Evolutionary conservation across 2,113 vertebrate genomes (phyloP).

Genomic region (Tyrannus savana): DNA sequence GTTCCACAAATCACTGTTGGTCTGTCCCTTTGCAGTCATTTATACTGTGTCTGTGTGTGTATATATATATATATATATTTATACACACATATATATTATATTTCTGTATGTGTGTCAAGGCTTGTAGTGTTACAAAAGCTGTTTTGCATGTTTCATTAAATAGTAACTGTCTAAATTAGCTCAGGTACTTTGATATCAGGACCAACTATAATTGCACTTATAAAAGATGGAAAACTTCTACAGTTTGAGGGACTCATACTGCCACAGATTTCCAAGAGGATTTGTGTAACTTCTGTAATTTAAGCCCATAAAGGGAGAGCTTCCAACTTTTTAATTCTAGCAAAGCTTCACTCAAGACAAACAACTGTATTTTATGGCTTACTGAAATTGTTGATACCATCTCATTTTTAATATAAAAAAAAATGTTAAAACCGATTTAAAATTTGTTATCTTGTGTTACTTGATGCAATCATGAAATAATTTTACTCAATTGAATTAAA

Average conservation of each 20-base stretch:
- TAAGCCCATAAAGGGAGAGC: neutral
- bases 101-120: neutral
- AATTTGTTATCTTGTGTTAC: neutral
- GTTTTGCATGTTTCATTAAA: neutral
- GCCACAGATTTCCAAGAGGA: neutral
- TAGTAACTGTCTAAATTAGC: neutral
- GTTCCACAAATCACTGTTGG: fast-evolving
- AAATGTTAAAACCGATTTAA: neutral
- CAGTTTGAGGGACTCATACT: neutral
- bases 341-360: neutral
- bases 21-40: neutral
- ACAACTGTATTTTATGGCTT: neutral
- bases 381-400: neutral
- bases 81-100: fast-evolving
- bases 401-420: neutral
- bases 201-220: neutral
- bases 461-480: neutral
- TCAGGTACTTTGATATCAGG: neutral
- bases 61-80: fast-evolving
- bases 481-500: neutral
- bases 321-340: neutral
- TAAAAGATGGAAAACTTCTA: neutral
- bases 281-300: neutral
- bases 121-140: neutral
- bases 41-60: fast-evolving